Conservation (phyloP, 2,797 vertebrate genomes). For the Yasuhikotakia modesta region DNA sequence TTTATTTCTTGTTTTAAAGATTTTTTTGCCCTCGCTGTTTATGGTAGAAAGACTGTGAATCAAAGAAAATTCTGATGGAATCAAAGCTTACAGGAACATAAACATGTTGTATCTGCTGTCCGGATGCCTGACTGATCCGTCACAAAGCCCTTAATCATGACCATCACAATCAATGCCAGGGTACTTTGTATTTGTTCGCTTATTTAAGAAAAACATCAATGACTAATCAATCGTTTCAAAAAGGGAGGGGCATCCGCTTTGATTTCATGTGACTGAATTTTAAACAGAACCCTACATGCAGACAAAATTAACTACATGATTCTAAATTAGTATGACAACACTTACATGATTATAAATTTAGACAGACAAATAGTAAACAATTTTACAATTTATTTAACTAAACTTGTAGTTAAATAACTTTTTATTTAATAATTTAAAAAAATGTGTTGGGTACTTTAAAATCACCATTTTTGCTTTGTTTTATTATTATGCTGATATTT, state of each 20-base stretch:
- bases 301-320: not conserved
- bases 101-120: constrained; percentile 9
- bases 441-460: not conserved
- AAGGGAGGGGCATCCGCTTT: not conserved
- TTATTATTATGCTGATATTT: not conserved
- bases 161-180: not conserved
- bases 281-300: not conserved
- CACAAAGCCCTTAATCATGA: constrained; percentile 6
- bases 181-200: constrained; percentile 2
- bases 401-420: too few relatives aligned
- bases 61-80: not conserved
- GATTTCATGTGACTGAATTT: constrained; percentile 23
- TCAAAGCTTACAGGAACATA: constrained; percentile 20
- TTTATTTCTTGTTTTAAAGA: not conserved
- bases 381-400: too few relatives aligned
- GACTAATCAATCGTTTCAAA: constrained; percentile 12
- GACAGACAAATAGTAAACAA: too few relatives aligned
- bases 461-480: not conserved
- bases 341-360: not conserved
- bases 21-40: not conserved
- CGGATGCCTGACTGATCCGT: constrained; percentile 7
- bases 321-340: not conserved
- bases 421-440: not conserved
- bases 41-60: not conserved
- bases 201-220: constrained; percentile 4